Evolutionary conservation across 1,140 invertebrate genomes (phyloP), one percentile per base, ranked within the genome.

Genomic region (Ericerus pela): DNA sequence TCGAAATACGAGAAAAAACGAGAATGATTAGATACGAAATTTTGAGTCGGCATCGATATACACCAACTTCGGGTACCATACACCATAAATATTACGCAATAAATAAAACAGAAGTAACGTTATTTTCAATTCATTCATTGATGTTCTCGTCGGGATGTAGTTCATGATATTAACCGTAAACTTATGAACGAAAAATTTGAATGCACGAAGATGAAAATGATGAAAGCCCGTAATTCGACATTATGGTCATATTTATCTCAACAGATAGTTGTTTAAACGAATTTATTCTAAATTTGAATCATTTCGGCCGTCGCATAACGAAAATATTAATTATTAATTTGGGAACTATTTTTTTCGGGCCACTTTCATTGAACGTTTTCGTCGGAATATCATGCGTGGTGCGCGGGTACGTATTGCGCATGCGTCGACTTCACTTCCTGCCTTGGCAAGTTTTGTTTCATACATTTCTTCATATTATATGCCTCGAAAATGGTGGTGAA

Each of bases 401-500:
- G 24, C 28, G 38, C 36, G 16, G 41, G 36, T 20, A 8, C 16
- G 22, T 28, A 18, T 26, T 26, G 60, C 60, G 60, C 60, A 61
- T 59, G 60, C 55, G 58, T 41, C 38, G 57, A 55, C 54, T n/a
- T 57, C 51, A 61, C 60, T 61, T 61, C 60, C 60, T 61, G 60
- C 58, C 58, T 61, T 54, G 57, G 57, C 57, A 54, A 62, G 56
- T 55, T 51, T 41, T 43, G 56, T 58, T 56, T 55, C 31, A 72
- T 73, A 70, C 69, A 66, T 70, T 68, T 67, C 69, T n/a, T n/a
- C n/a, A n/a, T n/a, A n/a, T n/a, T n/a, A 70, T 67, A 70, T 68
- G 67, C 66, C 61, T 69, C 66, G 63, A 73, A 70, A 72, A 73
- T 73, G 70, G 64, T 70, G 68, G 68, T 67, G 63, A 69, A 62